These are phyloP conservation scores for Protonemura montana DNA, from an alignment of 2,888 invertebrate genomes.

Conservation along the genomic window DNA sequence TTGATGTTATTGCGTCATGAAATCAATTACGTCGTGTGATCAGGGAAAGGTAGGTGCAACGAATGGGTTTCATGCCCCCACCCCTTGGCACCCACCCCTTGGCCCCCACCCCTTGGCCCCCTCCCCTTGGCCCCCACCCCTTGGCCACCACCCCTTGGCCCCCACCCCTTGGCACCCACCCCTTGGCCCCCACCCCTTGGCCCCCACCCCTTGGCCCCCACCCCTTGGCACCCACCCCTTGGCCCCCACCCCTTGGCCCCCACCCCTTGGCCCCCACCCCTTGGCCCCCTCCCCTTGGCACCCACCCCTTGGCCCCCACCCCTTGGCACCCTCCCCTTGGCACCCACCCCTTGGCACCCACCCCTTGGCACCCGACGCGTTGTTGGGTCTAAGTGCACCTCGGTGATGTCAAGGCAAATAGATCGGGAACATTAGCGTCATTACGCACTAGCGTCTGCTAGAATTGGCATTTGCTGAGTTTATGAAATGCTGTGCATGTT, in stretches of 20 bases:
- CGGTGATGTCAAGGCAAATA: not conserved
- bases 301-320: no score
- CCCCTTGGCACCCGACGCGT: not conserved
- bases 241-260: no score
- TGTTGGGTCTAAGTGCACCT: not conserved
- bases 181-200: no score
- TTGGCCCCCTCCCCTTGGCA: constrained; percentile 1
- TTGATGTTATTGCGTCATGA: not conserved
- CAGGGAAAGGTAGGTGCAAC: not conserved
- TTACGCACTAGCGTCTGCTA: not conserved
- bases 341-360: not conserved
- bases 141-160: no score
- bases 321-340: not conserved
- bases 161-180: no score
- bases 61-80: constrained; percentile 1
- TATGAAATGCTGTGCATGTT: no score
- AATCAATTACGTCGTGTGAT: not conserved
- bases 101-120: no score
- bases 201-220: no score
- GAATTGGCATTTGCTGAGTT: not conserved
- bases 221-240: not conserved
- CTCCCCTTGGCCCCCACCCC: constrained; percentile 1
- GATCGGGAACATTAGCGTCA: not conserved
- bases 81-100: constrained; percentile 7
- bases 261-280: no score